Percentiles rank a stretch among this genome's conserved stretches.
These are phyloP conservation scores for Oceanodroma leucorhoa DNA, from an alignment of 2,797 vertebrate species.

Conservation along the genomic window DNA sequence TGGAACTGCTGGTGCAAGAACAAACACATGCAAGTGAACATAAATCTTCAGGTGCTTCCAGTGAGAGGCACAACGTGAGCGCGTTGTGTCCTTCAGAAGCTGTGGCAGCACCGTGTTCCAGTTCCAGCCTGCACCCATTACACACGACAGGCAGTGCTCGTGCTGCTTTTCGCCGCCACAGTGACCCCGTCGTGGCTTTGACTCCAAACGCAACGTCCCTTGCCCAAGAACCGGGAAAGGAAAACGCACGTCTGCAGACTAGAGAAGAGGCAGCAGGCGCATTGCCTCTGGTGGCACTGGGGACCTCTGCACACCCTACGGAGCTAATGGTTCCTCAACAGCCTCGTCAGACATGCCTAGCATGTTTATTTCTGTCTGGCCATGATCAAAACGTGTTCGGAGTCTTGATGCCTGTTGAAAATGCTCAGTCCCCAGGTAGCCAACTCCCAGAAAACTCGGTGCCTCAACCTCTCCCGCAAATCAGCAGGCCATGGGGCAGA, in stretches of 20 bases:
- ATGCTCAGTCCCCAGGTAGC: neutral
- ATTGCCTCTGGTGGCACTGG: neutral
- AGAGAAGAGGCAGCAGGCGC: neutral
- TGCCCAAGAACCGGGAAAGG: neutral
- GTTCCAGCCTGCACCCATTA: neutral
- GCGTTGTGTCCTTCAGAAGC: neutral
- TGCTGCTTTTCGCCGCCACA: neutral
- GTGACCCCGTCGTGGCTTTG: neutral
- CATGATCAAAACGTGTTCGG: neutral
- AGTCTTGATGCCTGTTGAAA: neutral
- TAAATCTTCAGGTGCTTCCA: neutral
- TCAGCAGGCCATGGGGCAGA: neutral
- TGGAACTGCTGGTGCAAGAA: neutral
- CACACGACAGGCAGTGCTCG: neutral
- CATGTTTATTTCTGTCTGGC: neutral
- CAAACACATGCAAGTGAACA: neutral
- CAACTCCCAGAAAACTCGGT: neutral
- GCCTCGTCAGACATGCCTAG: neutral
- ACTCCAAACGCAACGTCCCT: neutral
- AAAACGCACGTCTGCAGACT: fast-evolving
- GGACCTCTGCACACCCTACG: neutral
- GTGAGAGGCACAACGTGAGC: neutral
- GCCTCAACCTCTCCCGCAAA: neutral
- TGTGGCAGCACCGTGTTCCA: neutral
- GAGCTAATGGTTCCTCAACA: neutral